Base-by-base conservation (phyloP, 2,888 invertebrate genomes). In the Alloscopus bannaensis region DNA sequence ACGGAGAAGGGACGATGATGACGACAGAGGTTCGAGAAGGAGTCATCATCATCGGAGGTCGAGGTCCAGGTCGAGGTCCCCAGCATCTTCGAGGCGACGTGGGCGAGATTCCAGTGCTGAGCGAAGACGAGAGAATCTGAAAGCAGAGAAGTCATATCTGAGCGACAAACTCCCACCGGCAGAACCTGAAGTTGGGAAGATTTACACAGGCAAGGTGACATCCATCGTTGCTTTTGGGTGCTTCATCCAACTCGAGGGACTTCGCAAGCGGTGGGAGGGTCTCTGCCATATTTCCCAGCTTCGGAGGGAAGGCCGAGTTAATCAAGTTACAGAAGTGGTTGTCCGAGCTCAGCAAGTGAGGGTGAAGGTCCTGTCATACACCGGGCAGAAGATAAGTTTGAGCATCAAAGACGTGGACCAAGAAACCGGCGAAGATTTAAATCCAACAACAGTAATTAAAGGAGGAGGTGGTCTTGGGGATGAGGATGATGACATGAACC, bases 381-480 rank as follows among this genome's bases (percentile, higher is more conserved):
- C 95, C n/a, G 97, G 97, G 0, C 95, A 96, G 87, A 99, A 98
- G 89, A 95, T 96, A 0, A 98, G 98, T 0, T 90, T 99, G 1
- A 96, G 96, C 0, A 97, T 99, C 94, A 98, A 98, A 89, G 98
- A 99, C 89, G 99, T 98, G 0, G 96, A 99, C 88, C 99, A 99
- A 89, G 92, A 93, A 22, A 94, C 94, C 0, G 99, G 99, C 0
- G 93, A 93, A 87, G 99, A 99, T 90, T 89, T 99, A 66, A 98
- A 99, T 89, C 98, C 98, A 0, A 89, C 98, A 0, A 89, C 92
- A 1, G 36, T 79, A 18, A 77, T 55, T 18, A 76, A 71, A 47
- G n/a, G 47, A 47, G 24, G 83, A 83, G n/a, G 47, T 52, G 24
- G 83, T 83, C 52, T 86, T 85, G 65, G 84, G 84, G 50, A 92